Evolutionary conservation across 2,888 invertebrate species (phyloP).

Genomic region (Tanypteryx hageni): DNA sequence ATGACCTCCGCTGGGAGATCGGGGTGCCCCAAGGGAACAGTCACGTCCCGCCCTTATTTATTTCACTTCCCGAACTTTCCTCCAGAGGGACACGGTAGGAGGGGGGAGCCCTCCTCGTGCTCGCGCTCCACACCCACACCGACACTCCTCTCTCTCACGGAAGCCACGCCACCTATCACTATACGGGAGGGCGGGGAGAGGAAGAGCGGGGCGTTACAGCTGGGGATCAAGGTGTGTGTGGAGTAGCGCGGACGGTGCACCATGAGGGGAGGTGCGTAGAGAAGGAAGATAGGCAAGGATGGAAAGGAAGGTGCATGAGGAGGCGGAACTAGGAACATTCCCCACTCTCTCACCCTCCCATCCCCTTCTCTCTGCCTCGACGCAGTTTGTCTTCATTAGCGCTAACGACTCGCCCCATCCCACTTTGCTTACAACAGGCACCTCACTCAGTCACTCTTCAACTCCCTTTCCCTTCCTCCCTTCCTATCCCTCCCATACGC

Average conservation of each 20-base stretch:
- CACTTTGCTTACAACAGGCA: constrained; percentile 39
- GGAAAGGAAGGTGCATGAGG: constrained; percentile 8
- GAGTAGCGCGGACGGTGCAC: not conserved
- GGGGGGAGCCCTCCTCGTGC: not conserved
- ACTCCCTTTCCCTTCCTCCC: not conserved
- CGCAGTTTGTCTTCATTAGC: constrained; percentile 50
- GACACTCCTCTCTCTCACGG: not conserved
- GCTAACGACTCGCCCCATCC: constrained; percentile 39
- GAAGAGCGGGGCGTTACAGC: not conserved
- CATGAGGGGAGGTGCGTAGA: not conserved
- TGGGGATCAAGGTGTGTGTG: not conserved
- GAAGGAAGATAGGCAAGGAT: not conserved
- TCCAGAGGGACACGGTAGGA: not conserved
- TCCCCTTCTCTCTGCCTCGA: not conserved
- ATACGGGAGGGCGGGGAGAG: not conserved
- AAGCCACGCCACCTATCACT: not conserved
- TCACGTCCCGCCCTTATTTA: constrained; percentile 1
- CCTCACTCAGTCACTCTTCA: constrained; percentile 32
- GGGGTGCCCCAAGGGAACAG: not conserved
- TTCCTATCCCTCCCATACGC: not conserved
- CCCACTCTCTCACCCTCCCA: not conserved
- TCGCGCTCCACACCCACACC: not conserved
- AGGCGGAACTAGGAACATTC: constrained; percentile 1
- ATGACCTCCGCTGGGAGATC: not conserved
- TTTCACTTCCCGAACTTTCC: not conserved